phyloP scores from a whole-genome alignment of 2,113 vertebrate species.

The Acrocephalus arundinaceus region DNA sequence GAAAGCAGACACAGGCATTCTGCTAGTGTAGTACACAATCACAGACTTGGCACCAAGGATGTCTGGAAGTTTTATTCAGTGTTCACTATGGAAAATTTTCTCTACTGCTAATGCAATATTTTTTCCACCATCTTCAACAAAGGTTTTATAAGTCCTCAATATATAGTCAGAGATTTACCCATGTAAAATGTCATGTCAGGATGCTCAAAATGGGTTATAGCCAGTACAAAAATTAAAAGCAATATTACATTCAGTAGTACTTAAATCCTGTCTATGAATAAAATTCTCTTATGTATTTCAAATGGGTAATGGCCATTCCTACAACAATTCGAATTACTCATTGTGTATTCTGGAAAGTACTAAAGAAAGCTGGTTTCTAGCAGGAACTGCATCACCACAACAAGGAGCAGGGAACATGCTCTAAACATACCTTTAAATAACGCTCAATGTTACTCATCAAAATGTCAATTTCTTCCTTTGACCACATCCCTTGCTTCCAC shows the following conservation, averaged over 20 bases:
- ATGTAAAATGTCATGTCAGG: not conserved
- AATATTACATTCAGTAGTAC: not conserved
- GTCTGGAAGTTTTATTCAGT: not conserved
- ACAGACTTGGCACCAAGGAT: not conserved
- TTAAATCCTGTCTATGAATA: not conserved
- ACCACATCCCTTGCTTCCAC: constrained; percentile 99
- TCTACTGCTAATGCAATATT: not conserved
- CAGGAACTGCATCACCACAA: not conserved
- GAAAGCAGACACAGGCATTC: not conserved
- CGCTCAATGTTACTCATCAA: constrained; percentile 97
- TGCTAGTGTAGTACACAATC: not conserved
- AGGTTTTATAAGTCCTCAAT: not conserved
- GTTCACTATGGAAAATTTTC: not conserved
- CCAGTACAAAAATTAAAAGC: not conserved
- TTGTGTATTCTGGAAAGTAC: not conserved
- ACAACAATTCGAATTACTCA: not conserved
- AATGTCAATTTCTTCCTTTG: constrained; percentile 97
- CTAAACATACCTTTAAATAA: constrained; percentile 88
- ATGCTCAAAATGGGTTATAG: not conserved
- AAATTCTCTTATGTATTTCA: not conserved
- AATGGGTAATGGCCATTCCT: not conserved
- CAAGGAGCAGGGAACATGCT: not conserved
- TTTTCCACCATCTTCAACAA: not conserved
- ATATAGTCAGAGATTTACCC: not conserved
- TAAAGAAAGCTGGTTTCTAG: not conserved